phyloP scores from a whole-genome alignment of 2,797 vertebrate species.

The Rhyacichthys aspro region DNA sequence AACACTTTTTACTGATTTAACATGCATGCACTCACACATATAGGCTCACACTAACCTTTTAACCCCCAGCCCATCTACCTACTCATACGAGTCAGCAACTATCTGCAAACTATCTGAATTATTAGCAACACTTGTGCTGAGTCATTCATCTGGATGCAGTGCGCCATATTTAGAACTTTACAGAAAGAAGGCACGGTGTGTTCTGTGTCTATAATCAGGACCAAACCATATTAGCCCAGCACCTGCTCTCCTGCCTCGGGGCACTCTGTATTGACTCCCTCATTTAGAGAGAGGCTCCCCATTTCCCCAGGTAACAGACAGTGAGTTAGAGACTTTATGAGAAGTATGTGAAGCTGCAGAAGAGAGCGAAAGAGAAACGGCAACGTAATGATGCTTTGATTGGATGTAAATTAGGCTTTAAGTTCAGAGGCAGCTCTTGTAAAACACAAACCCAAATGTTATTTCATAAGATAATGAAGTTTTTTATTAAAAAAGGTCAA shows the following conservation, averaged over 20 bases:
- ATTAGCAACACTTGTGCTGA: not conserved
- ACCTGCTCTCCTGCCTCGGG: conserved; percentile 40
- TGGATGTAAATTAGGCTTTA: conserved; percentile 32
- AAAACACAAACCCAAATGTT: conserved; percentile 27
- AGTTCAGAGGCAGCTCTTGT: conserved; percentile 27
- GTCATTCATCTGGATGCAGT: not conserved
- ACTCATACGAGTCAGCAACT: no score
- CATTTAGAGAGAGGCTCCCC: conserved; percentile 55
- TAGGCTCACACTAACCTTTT: no score
- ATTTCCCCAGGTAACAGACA: conserved; percentile 49
- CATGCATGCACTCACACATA: no score
- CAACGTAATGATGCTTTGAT: conserved; percentile 36
- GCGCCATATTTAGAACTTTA: not conserved
- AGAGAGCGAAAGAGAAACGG: conserved; percentile 1
- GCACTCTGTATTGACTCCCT: conserved; percentile 56
- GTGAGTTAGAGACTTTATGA: conserved; percentile 13
- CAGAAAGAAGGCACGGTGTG: conserved; percentile 6
- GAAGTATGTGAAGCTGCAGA: no score
- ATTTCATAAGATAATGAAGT: conserved; percentile 14
- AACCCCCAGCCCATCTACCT: no score
- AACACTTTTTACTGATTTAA: no score
- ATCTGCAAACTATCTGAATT: no score
- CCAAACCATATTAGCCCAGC: conserved; percentile 46
- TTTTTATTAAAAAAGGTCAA: conserved; percentile 34
- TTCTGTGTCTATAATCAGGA: conserved; percentile 34